phyloP scores from a whole-genome alignment of 1,140 invertebrate genomes.

The Caligus rogercresseyi region DNA sequence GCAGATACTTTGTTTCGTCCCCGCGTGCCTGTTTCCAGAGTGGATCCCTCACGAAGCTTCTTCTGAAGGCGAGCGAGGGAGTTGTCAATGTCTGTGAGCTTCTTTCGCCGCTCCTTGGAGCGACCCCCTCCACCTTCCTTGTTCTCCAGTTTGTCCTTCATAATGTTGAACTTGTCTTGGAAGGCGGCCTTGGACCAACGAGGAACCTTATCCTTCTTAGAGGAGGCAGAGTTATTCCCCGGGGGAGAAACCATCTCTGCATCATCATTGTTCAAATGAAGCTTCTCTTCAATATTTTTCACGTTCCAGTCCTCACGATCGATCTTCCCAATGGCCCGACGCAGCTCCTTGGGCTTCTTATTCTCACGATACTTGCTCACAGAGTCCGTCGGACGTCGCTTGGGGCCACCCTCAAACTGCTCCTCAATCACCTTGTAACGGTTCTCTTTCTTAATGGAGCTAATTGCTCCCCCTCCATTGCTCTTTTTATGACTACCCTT shows the following conservation, averaged over 20 bases:
- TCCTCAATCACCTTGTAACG: slow-evolving; percentile 14
- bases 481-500: not conserved
- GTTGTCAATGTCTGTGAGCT: slow-evolving; percentile 55
- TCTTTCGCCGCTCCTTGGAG: slow-evolving; percentile 30
- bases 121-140: slow-evolving; percentile 11
- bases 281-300: slow-evolving; percentile 73
- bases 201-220: slow-evolving; percentile 53
- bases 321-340: slow-evolving; percentile 56
- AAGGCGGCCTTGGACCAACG: slow-evolving; percentile 70
- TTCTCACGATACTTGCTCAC: slow-evolving; percentile 26
- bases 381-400: not conserved
- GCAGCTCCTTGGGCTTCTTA: slow-evolving; percentile 65
- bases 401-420: not conserved
- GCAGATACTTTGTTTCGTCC: slow-evolving; percentile 68
- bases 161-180: slow-evolving; percentile 30
- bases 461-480: no score
- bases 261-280: slow-evolving; percentile 53
- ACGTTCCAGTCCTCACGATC: slow-evolving; percentile 82
- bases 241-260: slow-evolving; percentile 28
- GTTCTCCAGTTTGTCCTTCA: slow-evolving; percentile 19
- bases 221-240: slow-evolving; percentile 23
- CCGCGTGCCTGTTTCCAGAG: slow-evolving; percentile 41
- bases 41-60: slow-evolving; percentile 57
- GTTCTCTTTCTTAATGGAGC: slow-evolving; percentile 13
- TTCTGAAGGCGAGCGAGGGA: slow-evolving; percentile 56